Evolutionary conservation across 2,797 vertebrate genomes (phyloP).

Genomic region (Etheostoma perlongum): DNA sequence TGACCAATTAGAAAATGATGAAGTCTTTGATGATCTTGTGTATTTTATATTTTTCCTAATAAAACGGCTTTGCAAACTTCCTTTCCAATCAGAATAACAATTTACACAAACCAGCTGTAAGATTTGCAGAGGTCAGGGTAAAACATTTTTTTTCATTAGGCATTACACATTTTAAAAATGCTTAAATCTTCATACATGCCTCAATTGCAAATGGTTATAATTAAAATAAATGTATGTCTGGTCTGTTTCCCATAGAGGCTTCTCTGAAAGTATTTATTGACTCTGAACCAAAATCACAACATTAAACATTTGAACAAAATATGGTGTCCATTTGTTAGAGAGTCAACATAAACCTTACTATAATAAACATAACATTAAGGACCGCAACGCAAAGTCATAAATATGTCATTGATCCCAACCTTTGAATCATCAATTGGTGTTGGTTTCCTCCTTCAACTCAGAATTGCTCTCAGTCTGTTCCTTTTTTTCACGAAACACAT

Average conservation of each 20-base stretch:
- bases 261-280: not conserved
- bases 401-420: not conserved
- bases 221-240: constrained; percentile 1
- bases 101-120: constrained; percentile 7
- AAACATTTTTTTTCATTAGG: constrained; percentile 21
- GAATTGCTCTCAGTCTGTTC: not conserved
- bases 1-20: not conserved
- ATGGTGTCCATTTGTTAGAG: not conserved
- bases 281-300: not conserved
- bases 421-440: not conserved
- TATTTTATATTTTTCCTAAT: not conserved
- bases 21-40: constrained; percentile 17
- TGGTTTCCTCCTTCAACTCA: not conserved
- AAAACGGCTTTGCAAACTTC: not conserved
- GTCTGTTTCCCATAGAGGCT: constrained; percentile 4
- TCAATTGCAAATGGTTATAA: not conserved
- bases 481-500: constrained; percentile 5
- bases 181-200: constrained; percentile 4
- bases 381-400: not conserved
- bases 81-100: constrained; percentile 15
- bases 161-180: constrained; percentile 1
- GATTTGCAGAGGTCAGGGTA: constrained; percentile 21
- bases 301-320: not conserved
- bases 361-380: not conserved
- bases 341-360: not conserved